phyloP scores from a whole-genome alignment of 2,888 invertebrate species.

The Calliphora vomitoria region DNA sequence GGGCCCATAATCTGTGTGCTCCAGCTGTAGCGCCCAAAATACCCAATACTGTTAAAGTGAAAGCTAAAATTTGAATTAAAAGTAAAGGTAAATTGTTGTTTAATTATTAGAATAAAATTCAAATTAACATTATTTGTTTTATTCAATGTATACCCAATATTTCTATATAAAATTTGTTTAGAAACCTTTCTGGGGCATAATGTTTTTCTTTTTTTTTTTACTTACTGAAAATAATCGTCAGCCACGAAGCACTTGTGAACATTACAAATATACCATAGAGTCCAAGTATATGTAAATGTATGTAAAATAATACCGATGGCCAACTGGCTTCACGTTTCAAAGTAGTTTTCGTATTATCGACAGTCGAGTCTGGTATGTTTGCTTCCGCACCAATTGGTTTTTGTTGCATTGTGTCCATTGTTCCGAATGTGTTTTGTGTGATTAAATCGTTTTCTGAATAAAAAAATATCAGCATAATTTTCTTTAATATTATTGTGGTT shows the following conservation, averaged over 20 bases:
- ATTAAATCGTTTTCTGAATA: conserved; percentile 16
- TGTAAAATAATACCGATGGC: conserved; percentile 90
- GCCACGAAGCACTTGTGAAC: conserved; percentile 87
- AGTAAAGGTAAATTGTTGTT: conserved; percentile 69
- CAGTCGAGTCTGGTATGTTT: conserved; percentile 1
- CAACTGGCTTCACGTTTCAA: conserved; percentile 88
- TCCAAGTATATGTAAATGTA: conserved; percentile 90
- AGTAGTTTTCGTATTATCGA: conserved; percentile 76
- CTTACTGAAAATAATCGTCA: conserved; percentile 89
- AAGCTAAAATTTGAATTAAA: conserved; percentile 86
- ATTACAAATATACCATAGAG: conserved; percentile 88
- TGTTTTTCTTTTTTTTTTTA: conserved; percentile 71
- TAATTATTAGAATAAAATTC: conserved; percentile 1
- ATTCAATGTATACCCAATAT: no score
- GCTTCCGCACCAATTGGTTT: conserved; percentile 7
- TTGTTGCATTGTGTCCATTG: conserved; percentile 40
- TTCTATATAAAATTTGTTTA: no score
- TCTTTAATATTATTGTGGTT: no score
- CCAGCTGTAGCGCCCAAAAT: conserved; percentile 95
- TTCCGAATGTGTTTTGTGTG: not conserved
- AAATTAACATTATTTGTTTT: no score
- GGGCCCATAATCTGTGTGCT: conserved; percentile 97
- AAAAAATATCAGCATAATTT: not conserved
- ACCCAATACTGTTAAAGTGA: conserved; percentile 87
- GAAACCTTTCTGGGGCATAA: no score